A percentile compares a stretch with the other conserved stretches of the same genome.
Conservation (phyloP, 2,888 invertebrate species). For the Calliopum simillimum region DNA sequence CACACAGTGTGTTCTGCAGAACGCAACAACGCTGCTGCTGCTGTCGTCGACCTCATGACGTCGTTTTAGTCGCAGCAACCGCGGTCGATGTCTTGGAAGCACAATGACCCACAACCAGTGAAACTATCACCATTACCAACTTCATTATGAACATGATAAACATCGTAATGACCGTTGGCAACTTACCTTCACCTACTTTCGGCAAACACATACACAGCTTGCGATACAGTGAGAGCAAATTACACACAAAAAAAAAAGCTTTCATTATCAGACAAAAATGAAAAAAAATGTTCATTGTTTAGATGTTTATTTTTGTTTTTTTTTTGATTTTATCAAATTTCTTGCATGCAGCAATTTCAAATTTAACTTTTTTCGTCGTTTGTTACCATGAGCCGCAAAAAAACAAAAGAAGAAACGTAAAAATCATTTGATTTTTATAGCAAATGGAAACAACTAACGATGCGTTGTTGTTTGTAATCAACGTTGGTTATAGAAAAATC, state of each 20-base stretch:
- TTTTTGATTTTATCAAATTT: background rate
- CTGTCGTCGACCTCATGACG: background rate
- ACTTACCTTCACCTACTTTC: slow-evolving; percentile 53
- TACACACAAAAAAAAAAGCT: slow-evolving; percentile 23
- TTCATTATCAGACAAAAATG: slow-evolving; percentile 9
- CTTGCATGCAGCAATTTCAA: slow-evolving; percentile 16
- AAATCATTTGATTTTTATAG: too few relatives aligned
- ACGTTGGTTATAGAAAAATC: background rate
- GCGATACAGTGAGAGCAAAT: slow-evolving; percentile 18
- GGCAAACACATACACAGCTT: slow-evolving; percentile 31
- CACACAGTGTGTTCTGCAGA: background rate
- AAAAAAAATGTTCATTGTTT: too few relatives aligned
- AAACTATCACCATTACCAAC: slow-evolving; percentile 33
- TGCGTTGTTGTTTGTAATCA: background rate
- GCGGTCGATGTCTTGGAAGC: slow-evolving; percentile 36
- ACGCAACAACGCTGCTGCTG: background rate
- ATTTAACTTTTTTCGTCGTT: slow-evolving; percentile 1
- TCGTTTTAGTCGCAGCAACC: slow-evolving; percentile 1
- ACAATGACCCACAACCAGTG: slow-evolving; percentile 45
- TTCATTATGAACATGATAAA: too few relatives aligned
- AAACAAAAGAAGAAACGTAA: background rate
- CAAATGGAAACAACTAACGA: slow-evolving; percentile 20
- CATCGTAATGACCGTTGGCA: slow-evolving; percentile 43
- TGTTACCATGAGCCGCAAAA: background rate
- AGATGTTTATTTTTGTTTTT: too few relatives aligned